phyloP scores from a whole-genome alignment of 2,888 invertebrate species.

The Electrophaes corylata region DNA sequence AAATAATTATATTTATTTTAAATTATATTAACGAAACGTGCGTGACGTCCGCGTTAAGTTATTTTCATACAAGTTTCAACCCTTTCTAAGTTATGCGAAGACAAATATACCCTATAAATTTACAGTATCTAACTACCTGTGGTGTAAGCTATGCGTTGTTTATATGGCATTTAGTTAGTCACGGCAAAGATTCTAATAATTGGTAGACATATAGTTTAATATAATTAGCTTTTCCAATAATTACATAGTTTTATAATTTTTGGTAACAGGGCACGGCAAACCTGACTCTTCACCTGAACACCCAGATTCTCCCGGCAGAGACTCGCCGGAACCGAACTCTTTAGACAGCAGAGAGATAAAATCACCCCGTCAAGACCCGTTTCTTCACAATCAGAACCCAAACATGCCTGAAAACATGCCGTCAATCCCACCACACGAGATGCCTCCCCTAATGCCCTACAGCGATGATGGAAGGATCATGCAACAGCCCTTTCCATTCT shows the following conservation, averaged over 20 bases:
- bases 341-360: slow-evolving; percentile 66
- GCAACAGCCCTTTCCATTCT: slow-evolving; percentile 67
- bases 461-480: slow-evolving; percentile 68
- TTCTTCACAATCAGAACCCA: slow-evolving; percentile 60
- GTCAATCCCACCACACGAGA: slow-evolving; percentile 52
- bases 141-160: too few species aligned
- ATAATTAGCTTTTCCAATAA: too few species aligned
- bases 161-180: too few species aligned
- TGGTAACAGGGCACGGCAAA: slow-evolving; percentile 68
- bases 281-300: slow-evolving; percentile 64
- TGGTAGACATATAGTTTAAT: too few species aligned
- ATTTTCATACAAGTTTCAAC: too few species aligned
- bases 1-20: too few species aligned
- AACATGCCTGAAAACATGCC: slow-evolving; percentile 57
- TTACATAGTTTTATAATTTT: background rate
- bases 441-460: slow-evolving; percentile 62
- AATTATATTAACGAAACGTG: too few species aligned
- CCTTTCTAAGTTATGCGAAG: too few species aligned
- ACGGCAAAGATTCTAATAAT: too few species aligned
- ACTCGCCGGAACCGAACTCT: slow-evolving; percentile 65
- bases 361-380: slow-evolving; percentile 68
- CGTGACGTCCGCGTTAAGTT: too few species aligned
- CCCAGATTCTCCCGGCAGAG: slow-evolving; percentile 55
- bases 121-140: too few species aligned
- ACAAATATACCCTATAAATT: too few species aligned